phyloP scores from a whole-genome alignment of 2,113 vertebrate species.

The Myrmecophaga tridactyla region DNA sequence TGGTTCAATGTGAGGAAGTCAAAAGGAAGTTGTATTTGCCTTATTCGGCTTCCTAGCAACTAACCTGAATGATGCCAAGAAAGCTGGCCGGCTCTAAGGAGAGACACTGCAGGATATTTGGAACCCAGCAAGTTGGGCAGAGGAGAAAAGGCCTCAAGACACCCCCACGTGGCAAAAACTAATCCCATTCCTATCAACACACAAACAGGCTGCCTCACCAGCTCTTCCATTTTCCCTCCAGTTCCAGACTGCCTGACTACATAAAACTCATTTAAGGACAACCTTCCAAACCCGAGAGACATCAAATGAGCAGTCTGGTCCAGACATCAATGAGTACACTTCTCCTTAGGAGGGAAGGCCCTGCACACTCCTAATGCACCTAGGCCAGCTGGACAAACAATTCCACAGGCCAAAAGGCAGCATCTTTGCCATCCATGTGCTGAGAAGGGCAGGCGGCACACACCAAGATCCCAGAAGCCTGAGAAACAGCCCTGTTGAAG shows the following conservation, averaged over 20 bases:
- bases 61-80: slow-evolving; percentile 62
- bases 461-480: neutral
- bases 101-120: slow-evolving; percentile 40
- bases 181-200: neutral
- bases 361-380: neutral
- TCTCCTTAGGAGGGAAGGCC: neutral
- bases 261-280: neutral
- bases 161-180: slow-evolving; percentile 3
- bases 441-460: neutral
- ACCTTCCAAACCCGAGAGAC: neutral
- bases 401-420: neutral
- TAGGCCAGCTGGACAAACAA: slow-evolving; percentile 20
- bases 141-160: slow-evolving; percentile 49
- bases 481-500: neutral
- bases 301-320: neutral
- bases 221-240: neutral
- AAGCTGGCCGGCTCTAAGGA: slow-evolving; percentile 56
- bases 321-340: neutral
- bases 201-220: neutral
- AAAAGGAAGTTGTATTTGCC: slow-evolving; percentile 73
- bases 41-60: slow-evolving; percentile 69
- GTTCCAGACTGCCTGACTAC: neutral
- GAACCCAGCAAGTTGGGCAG: slow-evolving; percentile 58
- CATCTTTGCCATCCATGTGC: neutral
- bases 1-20: slow-evolving; percentile 64